Evolutionary conservation across 2,797 vertebrate species (phyloP), one percentile per base, ranked within the genome.

Genomic region (Betta splendens): DNA sequence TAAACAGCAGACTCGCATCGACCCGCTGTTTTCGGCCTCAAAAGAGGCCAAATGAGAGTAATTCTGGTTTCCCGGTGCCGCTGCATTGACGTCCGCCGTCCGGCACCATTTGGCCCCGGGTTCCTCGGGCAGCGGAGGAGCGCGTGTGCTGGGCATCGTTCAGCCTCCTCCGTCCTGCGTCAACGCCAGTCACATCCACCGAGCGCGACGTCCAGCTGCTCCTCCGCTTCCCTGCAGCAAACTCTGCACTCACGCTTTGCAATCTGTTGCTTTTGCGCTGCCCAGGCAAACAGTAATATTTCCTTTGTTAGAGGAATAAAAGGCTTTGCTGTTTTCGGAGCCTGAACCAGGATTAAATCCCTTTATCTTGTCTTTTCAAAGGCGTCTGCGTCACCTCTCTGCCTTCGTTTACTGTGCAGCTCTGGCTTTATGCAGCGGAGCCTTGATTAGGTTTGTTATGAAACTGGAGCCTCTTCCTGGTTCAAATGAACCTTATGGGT

Each of bases 161-260:
- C n/a, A n/a, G n/a, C n/a, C n/a, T n/a, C n/a, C n/a, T n/a, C n/a
- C n/a, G n/a, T n/a, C n/a, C n/a, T n/a, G n/a, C n/a, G n/a, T n/a
- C n/a, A n/a, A n/a, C n/a, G n/a, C n/a, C n/a, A n/a, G n/a, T n/a
- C n/a, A n/a, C n/a, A n/a, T n/a, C n/a, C n/a, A n/a, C n/a, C n/a
- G n/a, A n/a, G n/a, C n/a, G n/a, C n/a, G n/a, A n/a, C n/a, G n/a
- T n/a, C n/a, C n/a, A n/a, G 52, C 67, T 8, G 25, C 25, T 61
- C 62, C 53, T 36, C 28, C 38, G 25, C 33, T 73, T 64, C 36
- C 3, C 54, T 2, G 55, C 69, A 5, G 79, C 81, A 83, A 72
- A 70, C 66, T 16, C 40, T n/a, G n/a, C n/a, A n/a, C n/a, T n/a
- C n/a, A n/a, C n/a, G n/a, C n/a, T 51, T 60, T 25, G 20, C 26